A percentile compares a stretch with the other conserved stretches of the same genome.
These are phyloP conservation scores for Drosophila ezoana DNA, from an alignment of 2,888 invertebrate species.

Conservation along the genomic window DNA sequence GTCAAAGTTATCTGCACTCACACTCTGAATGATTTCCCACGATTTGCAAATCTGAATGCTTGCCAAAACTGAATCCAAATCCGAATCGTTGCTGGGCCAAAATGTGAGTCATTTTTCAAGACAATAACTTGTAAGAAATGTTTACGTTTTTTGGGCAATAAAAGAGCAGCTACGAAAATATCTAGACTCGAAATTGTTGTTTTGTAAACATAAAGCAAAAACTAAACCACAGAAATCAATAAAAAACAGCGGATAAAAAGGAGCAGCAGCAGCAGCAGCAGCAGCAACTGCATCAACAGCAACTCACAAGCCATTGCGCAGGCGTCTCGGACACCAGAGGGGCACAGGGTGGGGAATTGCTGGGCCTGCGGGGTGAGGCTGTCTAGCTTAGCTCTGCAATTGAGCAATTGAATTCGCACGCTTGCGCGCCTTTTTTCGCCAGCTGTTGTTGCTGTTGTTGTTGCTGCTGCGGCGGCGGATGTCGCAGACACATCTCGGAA, in stretches of 20 bases:
- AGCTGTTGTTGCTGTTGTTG: conserved; percentile 39
- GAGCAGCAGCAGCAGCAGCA: conserved; percentile 59
- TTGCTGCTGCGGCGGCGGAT: conserved; percentile 58
- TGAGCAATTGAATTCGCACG: conserved; percentile 81
- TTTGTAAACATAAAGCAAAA: conserved; percentile 49
- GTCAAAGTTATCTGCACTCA: conserved; percentile 47
- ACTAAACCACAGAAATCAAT: conserved; percentile 77
- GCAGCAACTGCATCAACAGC: conserved; percentile 21
- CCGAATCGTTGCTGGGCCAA: conserved; percentile 20
- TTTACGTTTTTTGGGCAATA: conserved; percentile 41
- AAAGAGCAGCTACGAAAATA: conserved; percentile 34
- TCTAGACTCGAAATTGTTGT: conserved; percentile 38
- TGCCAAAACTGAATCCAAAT: conserved; percentile 46
- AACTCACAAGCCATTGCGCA: conserved; percentile 61
- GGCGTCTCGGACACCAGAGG: conserved; percentile 55
- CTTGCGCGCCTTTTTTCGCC: conserved; percentile 75
- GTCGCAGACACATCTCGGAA: conserved; percentile 79
- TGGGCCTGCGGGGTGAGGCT: conserved; percentile 1
- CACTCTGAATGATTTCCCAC: conserved; percentile 71
- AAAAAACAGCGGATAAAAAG: conserved; percentile 68
- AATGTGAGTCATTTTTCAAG: conserved; percentile 73
- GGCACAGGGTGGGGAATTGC: conserved; percentile 10
- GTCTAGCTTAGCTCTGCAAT: conserved; percentile 60
- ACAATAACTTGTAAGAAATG: conserved; percentile 76
- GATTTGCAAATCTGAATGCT: conserved; percentile 58